phyloP scores from a whole-genome alignment of 2,113 vertebrate genomes.

The Callipepla californica region DNA sequence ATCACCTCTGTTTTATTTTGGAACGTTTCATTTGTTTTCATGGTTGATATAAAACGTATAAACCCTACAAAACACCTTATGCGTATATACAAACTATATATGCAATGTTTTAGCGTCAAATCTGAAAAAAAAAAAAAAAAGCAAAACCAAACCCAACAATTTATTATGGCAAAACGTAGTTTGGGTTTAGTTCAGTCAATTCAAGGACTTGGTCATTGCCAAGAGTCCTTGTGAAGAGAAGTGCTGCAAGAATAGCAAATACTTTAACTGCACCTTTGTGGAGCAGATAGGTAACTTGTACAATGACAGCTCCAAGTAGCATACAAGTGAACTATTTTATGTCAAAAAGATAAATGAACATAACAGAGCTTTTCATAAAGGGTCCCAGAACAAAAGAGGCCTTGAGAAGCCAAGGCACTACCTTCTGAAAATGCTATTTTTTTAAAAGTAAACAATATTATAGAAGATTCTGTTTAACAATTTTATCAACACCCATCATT shows the following conservation, averaged over 20 bases:
- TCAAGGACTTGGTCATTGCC: not conserved
- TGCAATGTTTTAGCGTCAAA: not conserved
- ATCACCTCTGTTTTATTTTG: not conserved
- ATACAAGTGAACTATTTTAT: not conserved
- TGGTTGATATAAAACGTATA: not conserved
- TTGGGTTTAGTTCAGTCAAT: not conserved
- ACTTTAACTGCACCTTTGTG: not conserved
- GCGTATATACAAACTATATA: accelerated
- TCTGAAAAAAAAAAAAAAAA: not conserved
- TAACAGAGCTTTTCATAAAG: not conserved
- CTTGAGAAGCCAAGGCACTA: not conserved
- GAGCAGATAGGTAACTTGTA: not conserved
- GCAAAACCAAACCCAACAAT: not conserved
- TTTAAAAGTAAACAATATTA: not conserved
- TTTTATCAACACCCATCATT: not conserved
- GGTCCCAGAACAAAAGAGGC: not conserved
- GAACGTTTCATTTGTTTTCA: not conserved
- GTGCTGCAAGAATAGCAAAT: not conserved
- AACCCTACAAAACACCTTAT: not conserved
- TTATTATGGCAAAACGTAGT: not conserved
- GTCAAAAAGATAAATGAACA: not conserved
- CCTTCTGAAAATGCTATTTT: not conserved
- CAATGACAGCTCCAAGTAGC: not conserved
- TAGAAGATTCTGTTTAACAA: not conserved
- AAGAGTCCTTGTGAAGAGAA: not conserved